Base-by-base conservation (phyloP, 2,888 invertebrate species). In the Watsonalla cultraria region DNA sequence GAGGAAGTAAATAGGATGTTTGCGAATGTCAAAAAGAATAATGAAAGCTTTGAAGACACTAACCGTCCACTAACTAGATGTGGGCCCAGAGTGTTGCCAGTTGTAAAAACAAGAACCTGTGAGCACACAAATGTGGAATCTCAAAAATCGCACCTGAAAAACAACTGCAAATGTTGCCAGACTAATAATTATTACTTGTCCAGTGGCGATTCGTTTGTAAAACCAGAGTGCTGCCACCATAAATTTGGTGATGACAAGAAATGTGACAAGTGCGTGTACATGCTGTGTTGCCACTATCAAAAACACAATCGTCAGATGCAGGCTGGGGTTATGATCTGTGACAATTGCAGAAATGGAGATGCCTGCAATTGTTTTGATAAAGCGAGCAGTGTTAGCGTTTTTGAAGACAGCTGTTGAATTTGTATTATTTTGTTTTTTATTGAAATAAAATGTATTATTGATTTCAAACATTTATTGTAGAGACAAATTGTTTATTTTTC, bases 1-100 rank as follows among this genome's bases (percentile, higher is more conserved):
- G 83, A 87, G 60, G 89, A 90, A 71, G 86, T 88, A 0, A 86
- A 89, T 24, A 77, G 89, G 70, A 83, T 89, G 81, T 90, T 88
- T 64, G 89, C 88, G 0, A 86, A 74, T 6, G 82, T 89, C 0
- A 74, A 66, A 51, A 81, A 64, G 50, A 58, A 64, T n/a, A 61
- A 70, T 24, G 55, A 46, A 5, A 39, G 9, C 7, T 14, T 57
- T 0, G 77, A 78, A 42, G 62, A 69, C 45, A 47, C 57, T 0
- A 89, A 89, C n/a, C 78, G 86, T 37, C 88, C 89, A 0, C 15
- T 75, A 48, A 62, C 77, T 2, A 76, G 89, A 56, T 79, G 61
- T 52, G 90, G 89, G 0, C 89, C 88, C 0, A 78, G 88, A 68
- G 76, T 89, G 0, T 64, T 89, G 51, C 89, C 90, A 46, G 83